phyloP scores from a whole-genome alignment of 2,797 vertebrate species.

The Anas bahamensis region DNA sequence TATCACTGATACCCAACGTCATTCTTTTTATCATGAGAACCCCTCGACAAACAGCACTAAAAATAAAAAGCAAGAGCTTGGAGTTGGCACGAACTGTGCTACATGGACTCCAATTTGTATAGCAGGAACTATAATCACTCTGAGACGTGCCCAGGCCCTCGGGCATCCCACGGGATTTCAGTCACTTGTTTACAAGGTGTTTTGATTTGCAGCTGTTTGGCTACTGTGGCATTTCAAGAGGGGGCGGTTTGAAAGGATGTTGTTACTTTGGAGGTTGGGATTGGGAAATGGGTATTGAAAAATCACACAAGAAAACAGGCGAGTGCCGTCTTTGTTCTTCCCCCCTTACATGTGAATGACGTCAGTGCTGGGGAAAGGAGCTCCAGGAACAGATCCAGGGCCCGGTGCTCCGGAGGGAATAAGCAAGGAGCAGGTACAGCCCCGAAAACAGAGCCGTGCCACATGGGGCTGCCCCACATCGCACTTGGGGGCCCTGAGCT shows the following conservation, averaged over 20 bases:
- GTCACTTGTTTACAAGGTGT: conserved; percentile 75
- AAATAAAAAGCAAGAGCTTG: conserved; percentile 41
- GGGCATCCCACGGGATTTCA: conserved; percentile 72
- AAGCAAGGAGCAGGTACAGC: neutral
- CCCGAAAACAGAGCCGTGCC: neutral
- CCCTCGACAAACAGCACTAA: conserved; percentile 53
- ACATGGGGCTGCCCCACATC: neutral
- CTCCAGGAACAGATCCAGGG: conserved; percentile 3
- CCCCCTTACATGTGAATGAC: neutral
- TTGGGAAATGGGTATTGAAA: conserved; percentile 69
- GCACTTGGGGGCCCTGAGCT: neutral
- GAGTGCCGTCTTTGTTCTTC: conserved; percentile 40
- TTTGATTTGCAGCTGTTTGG: conserved; percentile 73
- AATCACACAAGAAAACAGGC: conserved; percentile 37
- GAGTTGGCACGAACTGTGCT: conserved; percentile 59
- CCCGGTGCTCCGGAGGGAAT: neutral
- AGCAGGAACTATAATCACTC: conserved; percentile 73
- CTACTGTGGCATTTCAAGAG: conserved; percentile 60
- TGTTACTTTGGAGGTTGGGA: conserved; percentile 49
- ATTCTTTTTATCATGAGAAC: conserved; percentile 58
- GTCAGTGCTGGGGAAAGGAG: neutral
- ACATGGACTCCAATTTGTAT: conserved; percentile 69
- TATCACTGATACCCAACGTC: neutral
- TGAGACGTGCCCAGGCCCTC: conserved; percentile 67
- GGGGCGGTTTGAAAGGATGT: conserved; percentile 66